Evolutionary conservation across 2,797 vertebrate genomes (phyloP), one percentile per base, ranked within the genome.

Genomic region (Euthynnus affinis): DNA sequence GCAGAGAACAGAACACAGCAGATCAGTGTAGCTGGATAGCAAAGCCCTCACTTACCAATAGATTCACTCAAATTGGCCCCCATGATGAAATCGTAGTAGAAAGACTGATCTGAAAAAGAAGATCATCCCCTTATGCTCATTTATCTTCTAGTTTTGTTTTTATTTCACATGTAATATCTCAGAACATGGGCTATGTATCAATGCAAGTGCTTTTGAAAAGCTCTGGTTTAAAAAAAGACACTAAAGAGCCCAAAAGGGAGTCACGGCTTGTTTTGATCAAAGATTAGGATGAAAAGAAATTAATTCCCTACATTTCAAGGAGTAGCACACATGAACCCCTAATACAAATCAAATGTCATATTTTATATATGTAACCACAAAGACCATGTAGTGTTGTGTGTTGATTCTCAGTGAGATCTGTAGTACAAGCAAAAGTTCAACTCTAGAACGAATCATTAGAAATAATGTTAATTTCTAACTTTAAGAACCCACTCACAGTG

Each of bases 41-140:
- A 56, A 61, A 68, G 42, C 48, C 32, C 42, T 52, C 46, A 60
- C 51, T 62, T 53, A 60, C 23, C 34, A 27, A 57, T 70, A 60
- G 52, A 62, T 74, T 46, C 37, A 10, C 67, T 66, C 44, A 29
- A 13, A 49, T 48, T 52, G 34, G 34, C 40, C 42, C 18, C 37
- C 18, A 7, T 17, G 10, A 58, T 53, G 29, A 37, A 52, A 15
- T 49, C 4, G 1, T 32, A 44, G 40, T 13, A 44, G 29, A 59
- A 61, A 51, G 18, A 44, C 13, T 18, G 13, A 65, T 49, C 15
- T 46, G 12, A 17, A 8, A 52, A 57, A 22, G 29, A 34, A 29
- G 14, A 63, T 34, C 42, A 25, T 37, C 29, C n/a, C 4, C 9
- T 42, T 13, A 46, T 48, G 37, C 32, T 27, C 23, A 7, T 74